Conservation (phyloP, 2,888 invertebrate genomes). For the Odontomyia ornata region DNA sequence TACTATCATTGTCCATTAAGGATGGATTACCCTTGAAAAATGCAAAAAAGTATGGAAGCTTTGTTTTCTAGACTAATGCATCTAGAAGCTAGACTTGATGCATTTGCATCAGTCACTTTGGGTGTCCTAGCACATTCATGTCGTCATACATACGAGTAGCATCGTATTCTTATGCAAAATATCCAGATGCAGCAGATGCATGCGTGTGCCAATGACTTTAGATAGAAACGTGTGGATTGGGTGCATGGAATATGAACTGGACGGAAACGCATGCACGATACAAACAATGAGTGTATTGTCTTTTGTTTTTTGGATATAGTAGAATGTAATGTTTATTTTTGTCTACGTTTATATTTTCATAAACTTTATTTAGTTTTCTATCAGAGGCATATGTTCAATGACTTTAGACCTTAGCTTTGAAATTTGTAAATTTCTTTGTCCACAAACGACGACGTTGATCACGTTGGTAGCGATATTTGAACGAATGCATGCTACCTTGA, state of each 20-base stretch:
- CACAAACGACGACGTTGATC: not conserved
- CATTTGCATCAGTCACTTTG: not conserved
- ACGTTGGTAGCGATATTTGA: not conserved
- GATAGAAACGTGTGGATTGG: too few species aligned
- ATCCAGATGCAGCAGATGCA: too few species aligned
- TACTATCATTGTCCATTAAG: not conserved
- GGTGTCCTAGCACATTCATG: not conserved
- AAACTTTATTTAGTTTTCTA: not conserved
- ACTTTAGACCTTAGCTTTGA: slow-evolving; percentile 3
- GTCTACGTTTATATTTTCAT: not conserved
- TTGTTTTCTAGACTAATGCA: not conserved
- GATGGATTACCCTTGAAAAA: not conserved
- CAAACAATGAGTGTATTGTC: slow-evolving; percentile 15
- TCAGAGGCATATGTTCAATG: not conserved
- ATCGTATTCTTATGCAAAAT: too few species aligned
- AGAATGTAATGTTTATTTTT: not conserved
- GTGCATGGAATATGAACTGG: too few species aligned
- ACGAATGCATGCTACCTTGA: not conserved
- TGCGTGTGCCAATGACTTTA: too few species aligned
- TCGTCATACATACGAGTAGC: too few species aligned
- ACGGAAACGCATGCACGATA: slow-evolving; percentile 4
- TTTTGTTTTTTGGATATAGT: slow-evolving; percentile 1
- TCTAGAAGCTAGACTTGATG: not conserved
- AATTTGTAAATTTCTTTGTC: not conserved
- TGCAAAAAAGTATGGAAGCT: not conserved